Evolutionary conservation across 2,113 vertebrate species (phyloP).

Genomic region (Silurus asotus): DNA sequence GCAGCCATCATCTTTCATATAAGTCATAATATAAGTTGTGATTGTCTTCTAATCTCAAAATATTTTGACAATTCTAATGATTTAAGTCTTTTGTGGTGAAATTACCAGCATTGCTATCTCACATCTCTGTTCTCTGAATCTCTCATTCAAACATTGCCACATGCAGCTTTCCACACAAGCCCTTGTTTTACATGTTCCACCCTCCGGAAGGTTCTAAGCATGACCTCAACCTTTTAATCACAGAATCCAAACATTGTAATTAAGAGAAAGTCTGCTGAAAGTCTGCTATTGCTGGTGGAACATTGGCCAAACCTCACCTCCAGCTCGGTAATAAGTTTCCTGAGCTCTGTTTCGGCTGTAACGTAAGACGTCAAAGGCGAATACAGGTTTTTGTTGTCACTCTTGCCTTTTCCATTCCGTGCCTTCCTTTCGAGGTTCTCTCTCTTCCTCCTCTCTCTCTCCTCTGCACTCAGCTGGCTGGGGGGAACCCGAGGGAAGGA

Average conservation of each 20-base stretch:
- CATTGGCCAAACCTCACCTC: conserved; percentile 74
- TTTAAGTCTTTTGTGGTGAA: not conserved
- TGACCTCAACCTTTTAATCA: not conserved
- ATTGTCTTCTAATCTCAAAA: not conserved
- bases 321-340: conserved; percentile 83
- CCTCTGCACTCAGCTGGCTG: conserved; percentile 70
- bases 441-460: conserved; percentile 79
- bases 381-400: conserved; percentile 73
- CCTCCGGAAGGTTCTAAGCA: not conserved
- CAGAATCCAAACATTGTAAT: not conserved
- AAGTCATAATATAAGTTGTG: not conserved
- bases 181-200: not conserved
- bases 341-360: conserved; percentile 88
- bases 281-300: too few species aligned
- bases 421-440: conserved; percentile 79
- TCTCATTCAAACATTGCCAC: not conserved
- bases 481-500: conserved; percentile 62
- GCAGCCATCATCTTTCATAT: not conserved
- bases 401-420: conserved; percentile 44
- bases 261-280: not conserved
- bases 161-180: not conserved
- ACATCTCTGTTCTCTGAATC: not conserved
- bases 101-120: not conserved
- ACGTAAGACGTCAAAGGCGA: conserved; percentile 87
- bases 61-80: not conserved